These are phyloP conservation scores for Philotrypesis tridentata DNA, from an alignment of 1,140 invertebrate species.

Conservation along the genomic window DNA sequence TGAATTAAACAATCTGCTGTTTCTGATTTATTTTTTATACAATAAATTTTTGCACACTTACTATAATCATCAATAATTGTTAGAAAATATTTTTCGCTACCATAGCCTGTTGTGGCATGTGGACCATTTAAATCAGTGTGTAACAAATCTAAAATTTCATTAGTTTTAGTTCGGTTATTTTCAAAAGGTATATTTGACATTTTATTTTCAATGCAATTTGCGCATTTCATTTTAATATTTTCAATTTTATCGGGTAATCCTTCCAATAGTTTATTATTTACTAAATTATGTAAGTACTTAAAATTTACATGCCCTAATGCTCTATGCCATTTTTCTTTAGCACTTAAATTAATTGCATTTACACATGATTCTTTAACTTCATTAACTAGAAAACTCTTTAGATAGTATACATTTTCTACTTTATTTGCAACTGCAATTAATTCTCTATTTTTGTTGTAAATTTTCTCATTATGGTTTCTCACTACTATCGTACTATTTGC, in stretches of 20 bases:
- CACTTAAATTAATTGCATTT: too few species aligned
- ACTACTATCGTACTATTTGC: neutral
- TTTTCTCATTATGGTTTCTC: neutral
- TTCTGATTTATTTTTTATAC: too few species aligned
- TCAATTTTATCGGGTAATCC: constrained; percentile 39
- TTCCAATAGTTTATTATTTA: constrained; percentile 32
- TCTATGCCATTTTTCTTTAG: constrained; percentile 47
- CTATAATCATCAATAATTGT: too few species aligned
- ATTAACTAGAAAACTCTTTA: neutral
- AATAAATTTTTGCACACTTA: too few species aligned
- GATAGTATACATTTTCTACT: neutral
- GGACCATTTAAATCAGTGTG: constrained; percentile 60
- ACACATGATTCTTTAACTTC: too few species aligned
- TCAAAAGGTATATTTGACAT: constrained; percentile 66
- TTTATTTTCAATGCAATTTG: constrained; percentile 53
- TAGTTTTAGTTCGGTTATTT: constrained; percentile 62
- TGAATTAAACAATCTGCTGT: too few species aligned
- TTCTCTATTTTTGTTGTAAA: constrained; percentile 23
- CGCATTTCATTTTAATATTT: constrained; percentile 49
- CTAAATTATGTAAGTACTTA: constrained; percentile 32
- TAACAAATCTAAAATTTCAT: constrained; percentile 60
- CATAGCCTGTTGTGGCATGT: too few species aligned
- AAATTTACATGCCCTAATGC: constrained; percentile 46
- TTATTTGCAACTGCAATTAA: neutral
- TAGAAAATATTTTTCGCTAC: constrained; percentile 15